Percentiles rank a stretch among this genome's conserved stretches.
These are phyloP conservation scores for Ciconia boyciana DNA, from an alignment of 2,113 vertebrate species.

Conservation along the genomic window DNA sequence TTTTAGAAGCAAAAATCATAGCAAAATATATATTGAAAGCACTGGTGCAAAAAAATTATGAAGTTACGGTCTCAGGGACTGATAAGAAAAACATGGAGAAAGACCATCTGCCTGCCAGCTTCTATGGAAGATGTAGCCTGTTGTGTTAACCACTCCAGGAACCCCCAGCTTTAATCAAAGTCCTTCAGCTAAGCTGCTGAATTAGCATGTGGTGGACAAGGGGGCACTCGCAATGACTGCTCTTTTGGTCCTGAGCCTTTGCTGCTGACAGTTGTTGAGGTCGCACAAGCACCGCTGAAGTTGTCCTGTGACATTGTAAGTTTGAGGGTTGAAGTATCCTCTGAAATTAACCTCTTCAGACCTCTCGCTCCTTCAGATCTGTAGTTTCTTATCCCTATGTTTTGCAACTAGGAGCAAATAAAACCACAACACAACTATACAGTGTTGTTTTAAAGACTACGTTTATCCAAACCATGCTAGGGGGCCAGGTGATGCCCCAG, in stretches of 20 bases:
- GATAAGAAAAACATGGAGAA: background rate
- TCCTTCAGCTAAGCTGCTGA: background rate
- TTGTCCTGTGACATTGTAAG: background rate
- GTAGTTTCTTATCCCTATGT: background rate
- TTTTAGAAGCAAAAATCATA: background rate
- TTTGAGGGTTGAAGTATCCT: background rate
- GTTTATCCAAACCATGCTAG: background rate
- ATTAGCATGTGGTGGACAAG: rapidly evolving
- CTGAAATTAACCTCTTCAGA: background rate
- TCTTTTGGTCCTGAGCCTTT: background rate
- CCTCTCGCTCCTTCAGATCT: background rate
- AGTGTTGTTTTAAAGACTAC: rapidly evolving
- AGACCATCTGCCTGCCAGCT: background rate
- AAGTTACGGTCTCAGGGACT: background rate
- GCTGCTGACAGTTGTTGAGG: background rate
- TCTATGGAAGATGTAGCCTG: background rate
- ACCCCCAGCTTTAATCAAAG: background rate
- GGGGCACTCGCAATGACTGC: background rate
- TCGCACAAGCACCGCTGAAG: background rate
- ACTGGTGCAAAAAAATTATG: background rate
- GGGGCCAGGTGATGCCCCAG: background rate
- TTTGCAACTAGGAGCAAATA: background rate
- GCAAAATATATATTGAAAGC: background rate
- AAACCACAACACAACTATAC: background rate
- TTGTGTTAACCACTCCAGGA: background rate